Base-by-base conservation (phyloP, 2,888 invertebrate species). In the Choreutis nemorana region DNA sequence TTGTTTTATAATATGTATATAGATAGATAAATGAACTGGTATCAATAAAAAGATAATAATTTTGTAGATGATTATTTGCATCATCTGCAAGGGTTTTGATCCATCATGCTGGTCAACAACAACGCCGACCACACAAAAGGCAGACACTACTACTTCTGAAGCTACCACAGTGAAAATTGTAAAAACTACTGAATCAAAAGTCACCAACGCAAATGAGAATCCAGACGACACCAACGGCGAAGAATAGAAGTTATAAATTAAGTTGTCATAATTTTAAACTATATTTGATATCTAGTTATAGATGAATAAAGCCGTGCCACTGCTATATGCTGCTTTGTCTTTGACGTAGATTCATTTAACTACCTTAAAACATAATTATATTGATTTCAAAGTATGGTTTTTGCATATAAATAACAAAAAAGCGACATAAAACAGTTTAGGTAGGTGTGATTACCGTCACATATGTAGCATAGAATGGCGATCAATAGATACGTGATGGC, bases 51-150 rank as follows among this genome's bases (percentile, higher is more conserved):
- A n/a, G n/a, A n/a, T n/a, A n/a, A n/a, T n/a, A n/a, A 26, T 13
- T 33, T 27, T 30, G 14, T 32, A 45, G 21, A 50, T 64, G 58
- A 6, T 63, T 4, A 11, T 57, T 18, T 65, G 68, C 35, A 25
- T 64, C 10, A 15, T 67, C 21, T 65, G 68, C 46, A 58, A 48
- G 30, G 55, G 55, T 3, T 44, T 50, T 20, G 44, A 51, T 28
- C 36, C 41, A 3, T 36, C 50, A 5, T 49, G 49, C 30, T 49
- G 44, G 30, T 25, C 27, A 1, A 12, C 32, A 13, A 35, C 40
- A 0, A 34, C 42, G 1, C 31, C 42, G 2, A 27, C 40, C 2
- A 31, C 44, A 1, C 32, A 41, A 2, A 21, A 40, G 0, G 30
- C 37, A 4, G 31, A 33, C 3, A 33, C 43, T 2, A 34, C 44